Base-by-base conservation (phyloP, 1,140 invertebrate genomes). In the Platyscapa corneri region DNA sequence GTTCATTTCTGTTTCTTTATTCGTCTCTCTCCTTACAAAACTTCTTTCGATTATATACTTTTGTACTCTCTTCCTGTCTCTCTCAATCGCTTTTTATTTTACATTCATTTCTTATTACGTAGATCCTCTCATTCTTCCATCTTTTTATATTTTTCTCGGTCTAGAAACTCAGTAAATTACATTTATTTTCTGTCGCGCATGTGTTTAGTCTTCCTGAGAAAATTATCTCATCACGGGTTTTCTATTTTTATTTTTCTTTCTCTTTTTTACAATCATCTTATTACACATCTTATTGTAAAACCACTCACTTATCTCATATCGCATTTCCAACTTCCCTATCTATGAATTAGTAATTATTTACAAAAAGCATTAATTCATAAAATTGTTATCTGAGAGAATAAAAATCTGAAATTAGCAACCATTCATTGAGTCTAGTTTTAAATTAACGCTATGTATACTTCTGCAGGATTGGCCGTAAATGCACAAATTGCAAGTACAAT, bases 91-190 rank as follows among this genome's bases (percentile, higher is more conserved):
- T 53, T 60, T 60, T 60, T 60, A 6, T 60, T 27, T 60, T 27
- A 60, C 32, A 27, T 56, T 53, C 32, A 32, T 60, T 37, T 74
- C 20, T 30, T 82, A 82, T 74, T 74, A 74, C 37, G 23, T 30
- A 37, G n/a, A 42, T 60, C 27, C 56, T 60, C 53, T 64, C 53
- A 39, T 75, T 70, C 12, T 20, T 23, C 42, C 5, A 46, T 82
- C 32, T 34, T 34, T 65, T 30, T 67, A 0, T 6, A 39, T 30
- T 60, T 56, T 37, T 30, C 42, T 18, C 20, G 27, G 30, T 42
- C 14, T 46, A 6, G 37, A 49, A n/a, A 0, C 46, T 83, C 82
- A 77, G 39, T 65, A 83, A 77, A 83, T 83, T 83, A 65, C 56
- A 76, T 74, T 65, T 46, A 39, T 56, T 37, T 42, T 64, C 34